Base-by-base conservation (phyloP, 1,140 invertebrate genomes). In the Bactericera cockerelli region DNA sequence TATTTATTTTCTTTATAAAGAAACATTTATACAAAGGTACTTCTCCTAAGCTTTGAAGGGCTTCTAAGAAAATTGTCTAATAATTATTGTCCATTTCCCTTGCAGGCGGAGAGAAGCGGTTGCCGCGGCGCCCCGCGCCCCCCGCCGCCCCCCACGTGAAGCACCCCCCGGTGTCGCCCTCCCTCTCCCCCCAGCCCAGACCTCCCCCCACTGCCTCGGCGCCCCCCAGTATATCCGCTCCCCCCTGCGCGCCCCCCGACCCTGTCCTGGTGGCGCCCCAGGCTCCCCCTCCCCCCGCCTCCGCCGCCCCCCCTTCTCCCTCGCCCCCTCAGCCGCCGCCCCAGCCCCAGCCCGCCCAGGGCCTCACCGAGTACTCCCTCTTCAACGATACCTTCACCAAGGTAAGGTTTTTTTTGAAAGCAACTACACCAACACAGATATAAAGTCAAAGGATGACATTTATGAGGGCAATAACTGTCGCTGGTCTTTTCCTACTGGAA, bases 341-440 rank as follows among this genome's bases (percentile, higher is more conserved):
- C 1, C 66, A 67, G 31, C 67, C 63, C n/a, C 65, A 63, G 36
- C 57, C 67, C 36, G 64, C 60, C 24, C n/a, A n/a, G n/a, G 67
- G 54, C 59, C 49, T 33, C 26, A 72, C 79, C 14, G 83, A 87
- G 62, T 91, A 90, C 70, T 86, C 86, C 1, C 75, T 89, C 4
- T 90, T 91, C 65, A 84, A 86, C 64, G 82, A 86, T 66, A 75
- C 76, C 1, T 83, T 83, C 63, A 77, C 77, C 56, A 81, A 81
- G 68, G 74, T 77, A 56, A 14, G 39, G 56, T n/a, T n/a, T n/a
- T n/a, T n/a, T n/a, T n/a, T n/a, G n/a, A n/a, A n/a, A n/a, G n/a
- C n/a, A n/a, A n/a, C n/a, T n/a, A n/a, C n/a, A n/a, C n/a, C n/a
- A n/a, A n/a, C n/a, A n/a, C n/a, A n/a, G n/a, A n/a, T n/a, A n/a